Evolutionary conservation across 2,888 invertebrate species (phyloP), one percentile per base, ranked within the genome.

Genomic region (Sipunculus nudus): DNA sequence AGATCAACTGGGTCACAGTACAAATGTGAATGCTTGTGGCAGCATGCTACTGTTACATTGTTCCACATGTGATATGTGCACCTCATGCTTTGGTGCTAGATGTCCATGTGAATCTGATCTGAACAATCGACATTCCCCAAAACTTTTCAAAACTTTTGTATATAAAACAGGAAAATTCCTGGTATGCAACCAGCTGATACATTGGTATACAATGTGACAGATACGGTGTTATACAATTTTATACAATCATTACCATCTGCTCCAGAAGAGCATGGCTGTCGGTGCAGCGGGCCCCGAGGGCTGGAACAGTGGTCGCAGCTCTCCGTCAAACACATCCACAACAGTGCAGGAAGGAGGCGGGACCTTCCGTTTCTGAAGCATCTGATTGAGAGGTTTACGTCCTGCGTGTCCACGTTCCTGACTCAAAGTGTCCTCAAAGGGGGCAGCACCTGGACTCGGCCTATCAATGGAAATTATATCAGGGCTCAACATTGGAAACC

Each of bases 201-300:
- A 26, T 10, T 47, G 10, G 8, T 26, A 21, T 26, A 13, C 8
- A 26, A 13, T 39, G 16, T 50, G 39, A 50, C 10, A 13, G 19
- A 26, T 48, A 19, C 28, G 26, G 8, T 28, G 21, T 16, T 8
- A 28, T 31, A 28, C 16, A 48, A 28, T 8, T 48, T 10, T n/a
- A 38, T n/a, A 38, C 13, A 38, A 16, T 13, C 13, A 53, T 45
- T 61, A 80, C 82, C 82, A 82, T 46, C 77, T 78, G 29, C 80
- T 76, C 83, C 83, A 83, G 73, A 83, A 83, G 49, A 82, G 68
- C 16, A 83, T 63, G 29, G 74, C 77, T 25, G 80, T 80, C 25
- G 80, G 76, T 55, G 67, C 72, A 29, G 74, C 69, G 54, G 77
- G 62, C 56, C 71, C 69, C 66, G 75, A 71, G 13, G 73, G 70